Conservation (phyloP, 2,797 vertebrate genomes). For the Leptatherina wallacei region DNA sequence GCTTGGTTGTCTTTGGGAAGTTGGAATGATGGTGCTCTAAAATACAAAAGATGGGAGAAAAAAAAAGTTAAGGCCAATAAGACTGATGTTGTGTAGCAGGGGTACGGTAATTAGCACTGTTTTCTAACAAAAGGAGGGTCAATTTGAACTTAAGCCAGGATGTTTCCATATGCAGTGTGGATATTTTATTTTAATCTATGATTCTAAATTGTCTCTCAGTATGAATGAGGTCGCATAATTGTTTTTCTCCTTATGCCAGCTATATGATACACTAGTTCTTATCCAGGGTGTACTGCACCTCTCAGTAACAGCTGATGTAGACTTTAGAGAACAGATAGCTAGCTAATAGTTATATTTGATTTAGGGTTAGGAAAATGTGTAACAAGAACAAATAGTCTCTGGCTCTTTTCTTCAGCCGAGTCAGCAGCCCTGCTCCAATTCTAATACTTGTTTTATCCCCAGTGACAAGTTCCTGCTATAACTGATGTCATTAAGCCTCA, state of each 20-base stretch:
- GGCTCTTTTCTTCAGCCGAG: background rate
- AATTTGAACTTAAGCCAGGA: background rate
- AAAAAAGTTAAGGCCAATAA: background rate
- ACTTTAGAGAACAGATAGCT: too few relatives aligned
- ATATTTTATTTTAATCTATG: background rate
- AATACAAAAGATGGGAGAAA: background rate
- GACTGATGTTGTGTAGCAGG: background rate
- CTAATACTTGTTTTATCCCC: background rate
- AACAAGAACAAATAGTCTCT: background rate
- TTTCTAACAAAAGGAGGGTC: too few relatives aligned
- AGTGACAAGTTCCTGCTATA: background rate
- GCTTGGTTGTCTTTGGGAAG: constrained; percentile 92
- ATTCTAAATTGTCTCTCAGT: background rate
- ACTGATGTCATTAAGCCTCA: background rate
- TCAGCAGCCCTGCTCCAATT: background rate
- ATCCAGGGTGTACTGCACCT: too few relatives aligned
- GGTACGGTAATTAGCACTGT: too few relatives aligned
- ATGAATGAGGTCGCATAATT: too few relatives aligned
- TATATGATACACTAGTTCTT: too few relatives aligned
- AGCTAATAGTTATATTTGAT: background rate
- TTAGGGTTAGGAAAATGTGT: background rate
- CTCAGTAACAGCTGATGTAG: too few relatives aligned
- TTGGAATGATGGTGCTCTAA: constrained; percentile 92
- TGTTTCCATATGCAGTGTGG: background rate
- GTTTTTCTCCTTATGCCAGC: too few relatives aligned